Percentiles rank a stretch among this genome's conserved stretches.
Evolutionary conservation across 2,113 vertebrate species (phyloP).

Genomic region (Elephantulus edwardii): DNA sequence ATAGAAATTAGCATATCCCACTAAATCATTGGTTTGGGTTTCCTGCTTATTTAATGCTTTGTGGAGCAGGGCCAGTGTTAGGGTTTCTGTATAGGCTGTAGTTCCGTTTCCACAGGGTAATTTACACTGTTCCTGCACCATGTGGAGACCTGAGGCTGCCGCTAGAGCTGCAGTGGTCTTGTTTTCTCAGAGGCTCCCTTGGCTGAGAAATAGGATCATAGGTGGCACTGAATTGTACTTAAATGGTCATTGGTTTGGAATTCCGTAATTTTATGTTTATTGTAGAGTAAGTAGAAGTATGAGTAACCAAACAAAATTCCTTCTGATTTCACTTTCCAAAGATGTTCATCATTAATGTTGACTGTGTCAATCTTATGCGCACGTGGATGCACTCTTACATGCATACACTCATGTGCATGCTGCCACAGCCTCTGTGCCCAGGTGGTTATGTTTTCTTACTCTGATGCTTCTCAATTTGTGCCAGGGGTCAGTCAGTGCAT

Average conservation of each 20-base stretch:
- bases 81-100: constrained; percentile 10
- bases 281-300: constrained; percentile 13
- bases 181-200: not conserved
- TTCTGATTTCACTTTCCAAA: not conserved
- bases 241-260: not conserved
- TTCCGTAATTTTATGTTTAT: not conserved
- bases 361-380: too few species aligned
- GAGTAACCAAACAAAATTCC: not conserved
- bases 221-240: not conserved
- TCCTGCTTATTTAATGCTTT: not conserved
- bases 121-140: not conserved
- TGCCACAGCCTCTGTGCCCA: not conserved
- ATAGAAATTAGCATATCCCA: not conserved
- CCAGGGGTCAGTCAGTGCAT: not conserved
- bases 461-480: not conserved
- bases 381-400: not conserved
- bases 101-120: not conserved
- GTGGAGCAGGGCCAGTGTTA: not conserved
- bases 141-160: not conserved
- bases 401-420: too few species aligned
- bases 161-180: not conserved
- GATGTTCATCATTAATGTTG: not conserved
- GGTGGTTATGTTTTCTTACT: not conserved
- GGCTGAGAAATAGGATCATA: not conserved
- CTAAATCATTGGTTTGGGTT: not conserved